Conservation (phyloP, 1,140 invertebrate species). For the Tenebrio molitor region DNA sequence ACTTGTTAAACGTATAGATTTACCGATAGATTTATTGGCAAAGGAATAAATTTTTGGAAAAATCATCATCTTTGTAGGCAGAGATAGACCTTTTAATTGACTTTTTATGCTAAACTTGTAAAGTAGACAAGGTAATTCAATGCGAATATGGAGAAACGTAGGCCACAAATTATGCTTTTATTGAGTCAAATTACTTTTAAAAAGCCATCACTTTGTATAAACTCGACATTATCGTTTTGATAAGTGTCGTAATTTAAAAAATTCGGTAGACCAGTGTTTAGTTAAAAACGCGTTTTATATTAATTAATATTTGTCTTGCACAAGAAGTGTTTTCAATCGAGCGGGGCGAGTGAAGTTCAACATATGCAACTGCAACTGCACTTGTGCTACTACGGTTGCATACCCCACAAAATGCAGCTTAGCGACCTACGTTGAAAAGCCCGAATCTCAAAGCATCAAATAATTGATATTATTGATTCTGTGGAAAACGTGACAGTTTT, state of each 20-base stretch:
- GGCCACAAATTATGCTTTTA: conserved; percentile 28
- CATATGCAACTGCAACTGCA: conserved; percentile 11
- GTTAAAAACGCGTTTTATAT: no score
- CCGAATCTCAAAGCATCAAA: no score
- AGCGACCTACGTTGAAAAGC: no score
- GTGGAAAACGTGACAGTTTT: no score
- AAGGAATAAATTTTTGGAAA: conserved; percentile 3
- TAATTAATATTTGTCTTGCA: not conserved
- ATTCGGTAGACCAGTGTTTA: not conserved
- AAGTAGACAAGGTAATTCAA: not conserved
- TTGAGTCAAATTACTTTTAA: conserved; percentile 20
- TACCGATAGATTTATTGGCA: not conserved
- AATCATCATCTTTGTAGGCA: conserved; percentile 4
- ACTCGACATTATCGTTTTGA: not conserved
- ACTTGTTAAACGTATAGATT: not conserved
- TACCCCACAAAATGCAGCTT: not conserved
- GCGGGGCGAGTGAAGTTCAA: not conserved
- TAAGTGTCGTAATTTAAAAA: conserved; percentile 11
- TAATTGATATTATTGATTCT: no score
- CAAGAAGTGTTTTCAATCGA: no score
- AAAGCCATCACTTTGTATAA: conserved; percentile 3
- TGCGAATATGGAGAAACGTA: conserved; percentile 11
- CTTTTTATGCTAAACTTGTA: conserved; percentile 13
- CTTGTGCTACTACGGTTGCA: not conserved
- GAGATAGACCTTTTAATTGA: conserved; percentile 17